Evolutionary conservation across 2,888 invertebrate species (phyloP).

Genomic region (Helobdella robusta): DNA sequence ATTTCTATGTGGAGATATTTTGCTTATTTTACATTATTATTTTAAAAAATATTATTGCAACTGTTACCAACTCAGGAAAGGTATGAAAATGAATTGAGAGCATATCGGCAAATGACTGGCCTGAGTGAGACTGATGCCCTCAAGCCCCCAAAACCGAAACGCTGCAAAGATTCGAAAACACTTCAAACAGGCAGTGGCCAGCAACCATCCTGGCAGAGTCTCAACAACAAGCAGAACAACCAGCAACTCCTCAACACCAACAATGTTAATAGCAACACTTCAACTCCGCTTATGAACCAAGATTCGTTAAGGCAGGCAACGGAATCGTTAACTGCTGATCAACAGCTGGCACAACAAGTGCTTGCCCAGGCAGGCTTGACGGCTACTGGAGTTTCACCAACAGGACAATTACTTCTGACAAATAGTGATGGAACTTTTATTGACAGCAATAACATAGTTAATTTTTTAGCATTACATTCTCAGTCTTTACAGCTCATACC

Average conservation of each 20-base stretch:
- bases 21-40: background rate
- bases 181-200: constrained; percentile 18
- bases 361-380: constrained; percentile 23
- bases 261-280: constrained; percentile 12
- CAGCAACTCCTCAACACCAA: background rate
- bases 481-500: constrained; percentile 23
- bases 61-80: constrained; percentile 16
- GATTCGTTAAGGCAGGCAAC: constrained; percentile 9
- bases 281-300: constrained; percentile 14
- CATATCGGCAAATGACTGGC: constrained; percentile 34
- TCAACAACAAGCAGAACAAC: background rate
- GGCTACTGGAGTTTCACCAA: background rate
- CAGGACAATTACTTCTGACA: constrained; percentile 22
- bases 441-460: constrained; percentile 23
- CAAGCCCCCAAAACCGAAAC: constrained; percentile 26
- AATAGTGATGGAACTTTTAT: constrained; percentile 26
- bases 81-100: constrained; percentile 34
- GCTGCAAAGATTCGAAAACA: constrained; percentile 20
- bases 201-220: constrained; percentile 20
- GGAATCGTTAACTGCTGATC: constrained; percentile 20
- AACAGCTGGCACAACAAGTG: constrained; percentile 27
- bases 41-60: background rate
- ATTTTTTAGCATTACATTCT: constrained; percentile 25
- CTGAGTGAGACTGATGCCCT: constrained; percentile 34
- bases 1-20: too few relatives aligned